phyloP scores from a whole-genome alignment of 92 coral and sea anemone genomes.

The Actinostola sp. region DNA sequence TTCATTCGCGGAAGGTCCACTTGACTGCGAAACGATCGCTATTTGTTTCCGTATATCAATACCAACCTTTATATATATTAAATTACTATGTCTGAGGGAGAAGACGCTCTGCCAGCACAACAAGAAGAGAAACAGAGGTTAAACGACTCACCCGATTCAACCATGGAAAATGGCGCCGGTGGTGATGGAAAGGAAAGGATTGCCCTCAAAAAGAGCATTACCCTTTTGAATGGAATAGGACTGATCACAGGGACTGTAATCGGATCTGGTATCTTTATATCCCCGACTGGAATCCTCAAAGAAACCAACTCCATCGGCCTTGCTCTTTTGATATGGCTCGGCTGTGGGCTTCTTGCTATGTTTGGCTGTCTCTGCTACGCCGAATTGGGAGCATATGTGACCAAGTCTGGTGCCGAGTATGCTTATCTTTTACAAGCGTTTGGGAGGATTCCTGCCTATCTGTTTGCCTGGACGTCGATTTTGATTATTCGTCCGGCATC shows the following conservation, averaged over 20 bases:
- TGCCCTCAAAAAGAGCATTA: slow-evolving; percentile 74
- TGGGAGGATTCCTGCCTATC: slow-evolving; percentile 88
- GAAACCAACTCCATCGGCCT: slow-evolving; percentile 77
- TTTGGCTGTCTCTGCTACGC: slow-evolving; percentile 94
- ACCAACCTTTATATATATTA: background rate
- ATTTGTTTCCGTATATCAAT: too few species aligned
- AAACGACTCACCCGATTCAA: slow-evolving; percentile 10
- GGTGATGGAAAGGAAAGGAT: slow-evolving; percentile 42
- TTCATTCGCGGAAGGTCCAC: too few species aligned
- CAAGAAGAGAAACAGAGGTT: slow-evolving; percentile 32
- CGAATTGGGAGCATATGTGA: slow-evolving; percentile 83
- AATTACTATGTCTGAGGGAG: slow-evolving; percentile 17
- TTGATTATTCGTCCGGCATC: slow-evolving; percentile 92
- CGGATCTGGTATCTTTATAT: slow-evolving; percentile 96
- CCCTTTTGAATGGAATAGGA: slow-evolving; percentile 79
- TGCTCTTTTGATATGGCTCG: slow-evolving; percentile 86
- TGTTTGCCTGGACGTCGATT: slow-evolving; percentile 95
- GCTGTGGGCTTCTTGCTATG: slow-evolving; percentile 87
- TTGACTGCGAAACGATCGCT: too few species aligned
- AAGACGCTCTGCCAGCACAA: background rate
- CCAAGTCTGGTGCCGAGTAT: slow-evolving; percentile 93
- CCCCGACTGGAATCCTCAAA: slow-evolving; percentile 84
- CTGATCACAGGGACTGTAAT: slow-evolving; percentile 95
- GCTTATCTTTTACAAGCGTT: slow-evolving; percentile 86
- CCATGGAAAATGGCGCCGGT: background rate